These are phyloP conservation scores for Caenorhabditis wallacei DNA, from an alignment of 2,888 invertebrate species.

Conservation along the genomic window DNA sequence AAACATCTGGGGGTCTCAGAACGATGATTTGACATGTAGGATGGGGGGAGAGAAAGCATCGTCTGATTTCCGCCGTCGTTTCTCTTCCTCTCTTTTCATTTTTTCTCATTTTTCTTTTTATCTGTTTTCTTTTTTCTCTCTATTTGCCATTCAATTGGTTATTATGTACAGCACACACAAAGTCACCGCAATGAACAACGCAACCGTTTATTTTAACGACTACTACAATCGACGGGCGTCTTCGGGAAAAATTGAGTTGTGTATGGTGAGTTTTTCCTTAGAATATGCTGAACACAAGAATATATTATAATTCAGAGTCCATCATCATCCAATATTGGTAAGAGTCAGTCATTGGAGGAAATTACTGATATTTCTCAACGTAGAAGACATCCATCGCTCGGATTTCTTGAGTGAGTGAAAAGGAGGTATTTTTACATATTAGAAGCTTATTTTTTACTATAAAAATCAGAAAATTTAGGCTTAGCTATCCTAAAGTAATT, in stretches of 20 bases:
- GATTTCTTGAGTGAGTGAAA: conserved; percentile 42
- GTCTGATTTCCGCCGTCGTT: conserved; percentile 36
- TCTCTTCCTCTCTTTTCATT: conserved; percentile 6
- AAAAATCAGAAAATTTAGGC: too few relatives aligned
- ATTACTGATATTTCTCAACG: conserved; percentile 15
- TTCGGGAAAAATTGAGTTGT: conserved; percentile 40
- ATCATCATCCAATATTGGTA: conserved; percentile 23
- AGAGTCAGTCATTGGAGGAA: conserved; percentile 45
- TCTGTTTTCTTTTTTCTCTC: conserved; percentile 17
- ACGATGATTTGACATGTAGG: conserved; percentile 53
- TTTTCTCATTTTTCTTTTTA: conserved; percentile 12
- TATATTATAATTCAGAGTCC: conserved; percentile 15
- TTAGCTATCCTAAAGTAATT: too few relatives aligned
- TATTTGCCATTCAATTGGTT: conserved; percentile 25
- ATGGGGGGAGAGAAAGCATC: conserved; percentile 26
- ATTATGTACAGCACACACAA: neutral
- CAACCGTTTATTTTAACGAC: conserved; percentile 39
- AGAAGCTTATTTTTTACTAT: neutral
- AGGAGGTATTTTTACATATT: too few relatives aligned
- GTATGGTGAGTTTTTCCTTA: conserved; percentile 17
- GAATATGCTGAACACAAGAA: neutral
- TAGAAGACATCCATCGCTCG: conserved; percentile 22
- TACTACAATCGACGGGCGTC: conserved; percentile 52
- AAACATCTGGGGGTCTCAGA: conserved; percentile 56
- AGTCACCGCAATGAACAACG: neutral